These are phyloP conservation scores for Acrossocheilus fasciatus DNA, from an alignment of 2,797 vertebrate species.

Conservation along the genomic window DNA sequence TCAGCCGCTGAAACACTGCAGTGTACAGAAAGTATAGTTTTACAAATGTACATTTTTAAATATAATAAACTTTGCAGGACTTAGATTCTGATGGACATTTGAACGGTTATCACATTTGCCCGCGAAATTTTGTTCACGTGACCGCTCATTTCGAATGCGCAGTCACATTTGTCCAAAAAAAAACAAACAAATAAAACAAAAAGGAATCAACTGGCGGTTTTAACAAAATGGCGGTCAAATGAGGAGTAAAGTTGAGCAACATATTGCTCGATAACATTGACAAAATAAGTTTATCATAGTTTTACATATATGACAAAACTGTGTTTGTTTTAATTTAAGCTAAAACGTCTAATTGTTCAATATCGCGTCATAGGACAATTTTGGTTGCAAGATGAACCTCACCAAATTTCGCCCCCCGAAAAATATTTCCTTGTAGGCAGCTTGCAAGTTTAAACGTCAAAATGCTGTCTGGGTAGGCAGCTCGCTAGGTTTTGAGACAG, in stretches of 20 bases:
- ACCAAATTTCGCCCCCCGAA: background rate
- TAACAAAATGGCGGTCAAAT: background rate
- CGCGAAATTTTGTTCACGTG: background rate
- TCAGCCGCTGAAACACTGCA: background rate
- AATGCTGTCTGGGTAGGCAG: constrained; percentile 9
- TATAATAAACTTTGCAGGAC: background rate
- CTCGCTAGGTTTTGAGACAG: background rate
- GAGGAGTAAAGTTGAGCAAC: background rate
- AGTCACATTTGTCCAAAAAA: background rate
- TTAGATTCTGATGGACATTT: background rate
- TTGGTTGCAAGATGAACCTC: background rate
- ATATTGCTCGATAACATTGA: background rate
- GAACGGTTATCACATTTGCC: background rate
- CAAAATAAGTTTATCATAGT: background rate
- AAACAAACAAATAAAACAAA: no score
- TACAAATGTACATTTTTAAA: no score
- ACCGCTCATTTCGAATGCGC: background rate
- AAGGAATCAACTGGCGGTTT: background rate
- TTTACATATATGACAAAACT: background rate
- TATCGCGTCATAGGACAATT: background rate
- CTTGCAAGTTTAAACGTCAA: background rate
- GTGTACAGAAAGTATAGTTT: background rate
- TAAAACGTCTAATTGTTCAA: background rate
- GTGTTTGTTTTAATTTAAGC: background rate
- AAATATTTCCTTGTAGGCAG: no score